Evolutionary conservation across 1,140 invertebrate genomes (phyloP).

Genomic region (Teleopsis dalmanni): DNA sequence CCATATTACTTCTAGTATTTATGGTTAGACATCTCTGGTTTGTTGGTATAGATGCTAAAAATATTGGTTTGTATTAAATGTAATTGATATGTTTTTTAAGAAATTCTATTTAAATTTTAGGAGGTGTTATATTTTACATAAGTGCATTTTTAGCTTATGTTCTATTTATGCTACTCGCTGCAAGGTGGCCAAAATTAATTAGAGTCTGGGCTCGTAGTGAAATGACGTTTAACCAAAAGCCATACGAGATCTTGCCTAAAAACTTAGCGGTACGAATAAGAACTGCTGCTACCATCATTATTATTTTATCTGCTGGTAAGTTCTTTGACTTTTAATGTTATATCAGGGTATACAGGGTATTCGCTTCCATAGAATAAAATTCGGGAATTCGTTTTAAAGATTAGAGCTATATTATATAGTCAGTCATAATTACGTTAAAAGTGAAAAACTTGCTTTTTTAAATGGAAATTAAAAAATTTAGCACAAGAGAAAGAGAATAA

Average conservation of each 20-base stretch:
- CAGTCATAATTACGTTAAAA: too few relatives aligned
- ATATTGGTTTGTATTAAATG: constrained; percentile 24
- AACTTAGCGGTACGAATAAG: constrained; percentile 23
- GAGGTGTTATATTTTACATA: constrained; percentile 28
- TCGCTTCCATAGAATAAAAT: too few relatives aligned
- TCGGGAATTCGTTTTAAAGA: too few relatives aligned
- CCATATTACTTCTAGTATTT: constrained; percentile 14
- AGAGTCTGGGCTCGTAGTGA: constrained; percentile 29
- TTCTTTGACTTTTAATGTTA: too few relatives aligned
- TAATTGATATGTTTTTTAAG: background rate
- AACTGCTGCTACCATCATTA: constrained; percentile 24
- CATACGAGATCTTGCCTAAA: constrained; percentile 22
- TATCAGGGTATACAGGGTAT: too few relatives aligned
- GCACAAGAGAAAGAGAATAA: too few relatives aligned
- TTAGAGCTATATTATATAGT: too few relatives aligned
- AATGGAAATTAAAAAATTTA: too few relatives aligned
- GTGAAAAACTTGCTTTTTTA: too few relatives aligned
- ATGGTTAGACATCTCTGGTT: constrained; percentile 21
- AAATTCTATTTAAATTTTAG: constrained; percentile 11
- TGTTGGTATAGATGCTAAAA: constrained; percentile 34
- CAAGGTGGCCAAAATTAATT: constrained; percentile 29
- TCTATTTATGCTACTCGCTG: constrained; percentile 24
- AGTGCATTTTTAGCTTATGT: constrained; percentile 20
- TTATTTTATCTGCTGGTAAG: constrained; percentile 22
- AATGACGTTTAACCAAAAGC: constrained; percentile 24